Evolutionary conservation across 2,113 vertebrate species (phyloP).

Genomic region (Coptodon bakossiorum): DNA sequence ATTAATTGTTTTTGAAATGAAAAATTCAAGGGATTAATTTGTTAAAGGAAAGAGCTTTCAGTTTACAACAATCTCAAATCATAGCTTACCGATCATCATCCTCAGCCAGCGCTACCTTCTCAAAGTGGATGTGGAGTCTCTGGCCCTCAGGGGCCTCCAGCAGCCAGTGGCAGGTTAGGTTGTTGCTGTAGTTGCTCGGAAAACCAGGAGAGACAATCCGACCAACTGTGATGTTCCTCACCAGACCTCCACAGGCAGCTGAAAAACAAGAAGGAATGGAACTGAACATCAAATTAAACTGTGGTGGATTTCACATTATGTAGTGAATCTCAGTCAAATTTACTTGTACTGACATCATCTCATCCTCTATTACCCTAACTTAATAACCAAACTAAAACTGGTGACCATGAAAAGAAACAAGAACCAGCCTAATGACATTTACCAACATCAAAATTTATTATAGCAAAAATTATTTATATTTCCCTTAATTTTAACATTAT

Average conservation of each 20-base stretch:
- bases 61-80: background rate
- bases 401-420: background rate
- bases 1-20: background rate
- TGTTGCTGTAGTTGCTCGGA: conserved; percentile 93
- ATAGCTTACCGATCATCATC: conserved; percentile 85
- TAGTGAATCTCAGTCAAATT: background rate
- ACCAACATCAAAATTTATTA: background rate
- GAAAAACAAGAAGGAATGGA: background rate
- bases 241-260: conserved; percentile 83
- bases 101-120: conserved; percentile 91
- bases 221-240: conserved; percentile 82
- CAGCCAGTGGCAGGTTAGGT: conserved; percentile 92
- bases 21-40: background rate
- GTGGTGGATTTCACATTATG: background rate
- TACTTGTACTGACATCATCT: background rate
- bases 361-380: background rate
- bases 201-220: conserved; percentile 86
- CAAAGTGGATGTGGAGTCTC: conserved; percentile 87
- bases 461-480: background rate
- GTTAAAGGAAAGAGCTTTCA: background rate
- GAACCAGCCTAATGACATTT: background rate
- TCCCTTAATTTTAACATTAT: background rate
- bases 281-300: background rate
- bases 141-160: conserved; percentile 80
- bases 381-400: background rate